A percentile compares a stretch with the other conserved stretches of the same genome.
phyloP scores from a whole-genome alignment of 2,797 vertebrate species.

The Coregonus sp. region DNA sequence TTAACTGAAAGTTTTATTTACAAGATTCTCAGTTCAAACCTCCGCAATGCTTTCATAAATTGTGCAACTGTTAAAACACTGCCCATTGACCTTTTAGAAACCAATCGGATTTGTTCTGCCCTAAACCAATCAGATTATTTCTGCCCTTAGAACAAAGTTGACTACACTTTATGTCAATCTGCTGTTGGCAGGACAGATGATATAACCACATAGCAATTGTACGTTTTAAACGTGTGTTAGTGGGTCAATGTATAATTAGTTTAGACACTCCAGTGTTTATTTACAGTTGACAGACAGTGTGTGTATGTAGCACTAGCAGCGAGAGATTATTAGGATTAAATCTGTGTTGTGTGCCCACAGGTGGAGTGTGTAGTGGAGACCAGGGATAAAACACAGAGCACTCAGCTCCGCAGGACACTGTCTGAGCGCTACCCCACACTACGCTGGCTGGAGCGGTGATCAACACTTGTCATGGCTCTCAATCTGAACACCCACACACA shows the following conservation, averaged over 20 bases:
- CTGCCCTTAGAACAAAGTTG: too few relatives aligned
- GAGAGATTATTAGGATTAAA: background rate
- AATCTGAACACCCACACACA: background rate
- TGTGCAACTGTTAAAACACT: too few relatives aligned
- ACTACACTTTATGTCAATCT: too few relatives aligned
- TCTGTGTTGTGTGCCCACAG: constrained; percentile 65
- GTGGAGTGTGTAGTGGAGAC: constrained; percentile 88
- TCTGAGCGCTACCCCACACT: constrained; percentile 82
- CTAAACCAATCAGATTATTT: too few relatives aligned
- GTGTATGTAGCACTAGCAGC: constrained; percentile 9
- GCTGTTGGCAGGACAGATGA: too few relatives aligned
- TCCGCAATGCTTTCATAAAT: too few relatives aligned
- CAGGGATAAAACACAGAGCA: constrained; percentile 82
- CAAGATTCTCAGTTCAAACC: too few relatives aligned
- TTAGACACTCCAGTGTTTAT: constrained; percentile 16
- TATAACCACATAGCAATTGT: background rate
- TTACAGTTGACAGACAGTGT: constrained; percentile 11
- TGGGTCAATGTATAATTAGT: constrained; percentile 35
- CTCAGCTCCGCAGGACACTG: constrained; percentile 78
- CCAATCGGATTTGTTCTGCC: too few relatives aligned
- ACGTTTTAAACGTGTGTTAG: constrained; percentile 21
- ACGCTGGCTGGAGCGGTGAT: constrained; percentile 83
- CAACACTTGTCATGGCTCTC: background rate
- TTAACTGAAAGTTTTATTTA: too few relatives aligned
- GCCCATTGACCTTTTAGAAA: too few relatives aligned